Base-by-base conservation (phyloP, 2,888 invertebrate species). In the Yponomeuta cagnagella region DNA sequence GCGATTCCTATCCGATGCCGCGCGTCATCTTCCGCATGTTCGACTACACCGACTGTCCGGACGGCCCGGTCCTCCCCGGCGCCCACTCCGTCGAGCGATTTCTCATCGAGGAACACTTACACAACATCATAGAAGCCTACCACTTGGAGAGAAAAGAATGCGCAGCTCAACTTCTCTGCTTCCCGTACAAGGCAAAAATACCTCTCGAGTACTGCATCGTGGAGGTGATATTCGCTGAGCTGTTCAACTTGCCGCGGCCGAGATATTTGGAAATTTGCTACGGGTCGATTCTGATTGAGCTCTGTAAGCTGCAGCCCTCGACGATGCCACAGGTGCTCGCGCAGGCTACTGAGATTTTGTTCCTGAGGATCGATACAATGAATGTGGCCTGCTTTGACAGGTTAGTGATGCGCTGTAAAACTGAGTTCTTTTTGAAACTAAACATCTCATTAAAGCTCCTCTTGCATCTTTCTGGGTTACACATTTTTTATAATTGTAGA, bases 21-120 rank as follows among this genome's bases (percentile, higher is more conserved):
- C 95, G 96, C 82, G 98, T 98, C 1, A 96, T 99, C 63, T 99
- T 98, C 87, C 94, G 97, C 65, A 96, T 99, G 95, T 99, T 99
- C 90, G 99, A 99, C 87, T 98, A 99, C 85, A 98, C 99, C 0
- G 99, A 99, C 89, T 98, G 99, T 77, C 98, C 99, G 0, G 98
- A 98, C 85, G 97, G 95, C 0, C 96, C 97, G 0, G 95, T 96
- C 67, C 89, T 99, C 71, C 99, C 99, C 0, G 99, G 98, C 58
- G 97, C 97, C 31, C 98, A 99, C 89, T 97, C 99, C 0, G 98
- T 99, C 74, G 99, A 99, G 86, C 93, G 99, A 73, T 99, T 98
- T 87, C 93, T 99, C 1, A 98, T 99, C 78, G 99, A 99, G 84
- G 99, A 99, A 86, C 99, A 99, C 82, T 93, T 99, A 52, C 96